Percentiles rank a stretch among this genome's conserved stretches.
Conservation (phyloP, 2,888 invertebrate species). For the Portevinia maculata region DNA sequence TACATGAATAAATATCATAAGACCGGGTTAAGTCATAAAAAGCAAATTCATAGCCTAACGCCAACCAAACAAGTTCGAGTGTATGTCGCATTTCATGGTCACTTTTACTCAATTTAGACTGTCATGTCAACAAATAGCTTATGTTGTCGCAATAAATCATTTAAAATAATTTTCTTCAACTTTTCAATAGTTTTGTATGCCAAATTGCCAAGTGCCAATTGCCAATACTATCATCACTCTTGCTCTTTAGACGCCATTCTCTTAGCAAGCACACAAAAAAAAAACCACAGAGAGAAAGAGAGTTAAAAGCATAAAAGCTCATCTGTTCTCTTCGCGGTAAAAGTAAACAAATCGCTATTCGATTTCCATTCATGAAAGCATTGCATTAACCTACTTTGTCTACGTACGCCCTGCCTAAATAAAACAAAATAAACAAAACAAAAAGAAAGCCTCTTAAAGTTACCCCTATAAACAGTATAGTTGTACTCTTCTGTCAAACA, state of each 20-base stretch:
- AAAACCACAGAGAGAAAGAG: not conserved
- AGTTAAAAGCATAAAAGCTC: not conserved
- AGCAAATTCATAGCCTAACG: conserved; percentile 17
- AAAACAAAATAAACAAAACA: conserved; percentile 4
- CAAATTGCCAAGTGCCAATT: no score
- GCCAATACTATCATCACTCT: no score
- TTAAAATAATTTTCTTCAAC: conserved; percentile 24
- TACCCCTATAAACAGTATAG: conserved; percentile 34
- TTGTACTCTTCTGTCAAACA: conserved; percentile 51
- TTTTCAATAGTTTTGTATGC: conserved; percentile 10
- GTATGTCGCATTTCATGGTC: conserved; percentile 60
- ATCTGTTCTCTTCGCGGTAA: not conserved
- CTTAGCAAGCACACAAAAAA: not conserved
- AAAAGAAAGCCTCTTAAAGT: not conserved
- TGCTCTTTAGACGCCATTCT: not conserved
- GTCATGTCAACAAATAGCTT: conserved; percentile 66
- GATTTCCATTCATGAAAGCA: conserved; percentile 67
- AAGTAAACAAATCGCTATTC: conserved; percentile 64
- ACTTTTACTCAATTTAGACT: conserved; percentile 70
- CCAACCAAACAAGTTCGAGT: conserved; percentile 39
- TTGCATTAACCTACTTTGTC: conserved; percentile 68
- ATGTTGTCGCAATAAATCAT: conserved; percentile 70
- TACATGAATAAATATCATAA: no score
- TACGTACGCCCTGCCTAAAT: conserved; percentile 52
- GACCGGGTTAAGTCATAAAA: not conserved